Percentiles rank a stretch among this genome's conserved stretches.
Evolutionary conservation across 1,140 invertebrate species (phyloP).

Genomic region (Sinella curviseta): DNA sequence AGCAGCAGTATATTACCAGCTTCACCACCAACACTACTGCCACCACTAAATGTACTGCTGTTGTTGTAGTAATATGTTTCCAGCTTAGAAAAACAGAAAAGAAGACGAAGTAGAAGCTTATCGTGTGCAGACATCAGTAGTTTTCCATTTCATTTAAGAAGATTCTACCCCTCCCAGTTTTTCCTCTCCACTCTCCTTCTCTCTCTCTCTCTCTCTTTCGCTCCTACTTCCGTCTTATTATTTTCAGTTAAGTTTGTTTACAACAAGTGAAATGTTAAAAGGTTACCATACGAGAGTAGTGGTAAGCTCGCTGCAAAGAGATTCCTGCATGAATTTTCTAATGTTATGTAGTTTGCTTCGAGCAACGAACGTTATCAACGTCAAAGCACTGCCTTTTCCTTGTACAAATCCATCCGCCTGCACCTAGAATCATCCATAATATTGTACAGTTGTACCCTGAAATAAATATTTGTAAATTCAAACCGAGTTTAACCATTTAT

Average conservation of each 20-base stretch:
- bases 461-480: no score
- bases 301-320: not conserved
- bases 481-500: no score
- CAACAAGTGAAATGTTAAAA: not conserved
- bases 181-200: not conserved
- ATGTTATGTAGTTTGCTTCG: no score
- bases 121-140: constrained; percentile 3
- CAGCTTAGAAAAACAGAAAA: not conserved
- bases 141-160: constrained; percentile 12
- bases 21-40: not conserved
- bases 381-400: no score
- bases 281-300: not conserved
- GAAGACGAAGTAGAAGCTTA: no score
- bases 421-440: no score
- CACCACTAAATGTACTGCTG: not conserved
- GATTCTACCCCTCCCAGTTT: not conserved
- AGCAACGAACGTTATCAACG: no score
- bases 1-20: not conserved
- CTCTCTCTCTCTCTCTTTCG: not conserved
- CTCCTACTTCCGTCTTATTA: not conserved
- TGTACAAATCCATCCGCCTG: no score
- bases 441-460: no score
- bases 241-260: not conserved
- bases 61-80: not conserved
- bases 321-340: no score